Evolutionary conservation across 1,140 invertebrate species (phyloP), one percentile per base, ranked within the genome.

Genomic region (Fopius arisanus): DNA sequence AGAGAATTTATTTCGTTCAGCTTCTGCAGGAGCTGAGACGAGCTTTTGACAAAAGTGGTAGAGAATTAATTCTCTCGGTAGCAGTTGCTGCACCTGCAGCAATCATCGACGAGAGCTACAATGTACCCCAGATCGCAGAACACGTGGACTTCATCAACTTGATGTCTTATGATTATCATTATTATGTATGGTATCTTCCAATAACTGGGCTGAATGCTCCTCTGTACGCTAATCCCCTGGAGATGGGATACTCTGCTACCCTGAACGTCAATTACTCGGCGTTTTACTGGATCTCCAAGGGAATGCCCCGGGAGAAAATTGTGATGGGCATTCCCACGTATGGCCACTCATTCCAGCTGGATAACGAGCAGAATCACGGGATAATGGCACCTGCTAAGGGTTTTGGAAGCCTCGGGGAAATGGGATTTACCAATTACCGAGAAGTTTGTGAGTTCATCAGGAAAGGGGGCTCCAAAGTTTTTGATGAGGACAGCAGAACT

Each of bases 161-260:
- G 3, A 97, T 97, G 96, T 90, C 93, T 0, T 98, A 97, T 81
- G 96, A 97, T 83, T 97, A 92, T 79, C 95, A 97, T 84, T 94
- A 92, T 77, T 96, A 91, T 79, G 90, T 91, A 3, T 89, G 90
- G 82, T 91, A 92, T 75, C 92, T 92, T 19, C 95, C 95, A 4
- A 91, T 96, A 66, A 96, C 96, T 37, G 95, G 92, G 41, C 87
- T 95, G 0, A 97, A 97, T 86, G 91, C 96, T 0, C 95, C 96
- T 0, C 86, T 97, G 0, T 95, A 91, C 83, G 80, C 88, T 5
- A 86, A 87, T 23, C 69, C 83, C 6, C 81, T 80, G 6, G 94
- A 96, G 75, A 83, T 87, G 14, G 90, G 91, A 0, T 93, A 93
- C 75, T 90, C 94, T 74, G 84, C 88, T 3, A 94, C 92, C 0